A percentile compares a stretch with the other conserved stretches of the same genome.
Evolutionary conservation across 2,113 vertebrate genomes (phyloP).

Genomic region (Scalopus aquaticus): DNA sequence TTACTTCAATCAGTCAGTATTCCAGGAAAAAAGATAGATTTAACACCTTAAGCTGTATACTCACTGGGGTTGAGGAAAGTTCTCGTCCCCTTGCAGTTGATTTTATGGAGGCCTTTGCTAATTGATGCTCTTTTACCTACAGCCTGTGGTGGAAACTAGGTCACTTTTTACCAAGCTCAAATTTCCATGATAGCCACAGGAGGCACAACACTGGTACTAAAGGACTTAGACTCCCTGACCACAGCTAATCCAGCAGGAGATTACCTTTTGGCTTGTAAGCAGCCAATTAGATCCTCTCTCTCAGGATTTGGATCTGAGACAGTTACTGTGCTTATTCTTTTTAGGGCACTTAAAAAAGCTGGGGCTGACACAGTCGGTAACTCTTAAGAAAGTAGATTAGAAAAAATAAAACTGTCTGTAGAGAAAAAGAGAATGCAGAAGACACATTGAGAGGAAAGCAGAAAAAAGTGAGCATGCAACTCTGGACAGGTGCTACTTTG

Average conservation of each 20-base stretch:
- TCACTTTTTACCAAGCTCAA: constrained; percentile 5
- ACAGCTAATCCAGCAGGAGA: constrained; percentile 12
- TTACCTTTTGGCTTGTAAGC: constrained; percentile 23
- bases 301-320: constrained; percentile 28
- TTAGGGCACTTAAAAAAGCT: neutral
- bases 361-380: neutral
- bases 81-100: neutral
- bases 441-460: neutral
- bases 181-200: neutral
- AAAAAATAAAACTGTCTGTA: neutral
- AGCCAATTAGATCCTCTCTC: constrained; percentile 15
- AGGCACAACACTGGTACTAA: neutral
- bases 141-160: neutral
- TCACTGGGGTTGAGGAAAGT: neutral
- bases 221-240: neutral
- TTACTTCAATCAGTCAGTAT: neutral
- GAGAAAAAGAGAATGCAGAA: constrained; percentile 12
- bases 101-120: neutral
- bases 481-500: neutral
- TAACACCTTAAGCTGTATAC: neutral
- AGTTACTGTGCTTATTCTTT: constrained; percentile 7
- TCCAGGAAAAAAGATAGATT: neutral
- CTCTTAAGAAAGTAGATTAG: neutral
- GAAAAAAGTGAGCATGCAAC: neutral
- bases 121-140: neutral